phyloP scores from a whole-genome alignment of 2,113 vertebrate species.

The Ameiurus melas region DNA sequence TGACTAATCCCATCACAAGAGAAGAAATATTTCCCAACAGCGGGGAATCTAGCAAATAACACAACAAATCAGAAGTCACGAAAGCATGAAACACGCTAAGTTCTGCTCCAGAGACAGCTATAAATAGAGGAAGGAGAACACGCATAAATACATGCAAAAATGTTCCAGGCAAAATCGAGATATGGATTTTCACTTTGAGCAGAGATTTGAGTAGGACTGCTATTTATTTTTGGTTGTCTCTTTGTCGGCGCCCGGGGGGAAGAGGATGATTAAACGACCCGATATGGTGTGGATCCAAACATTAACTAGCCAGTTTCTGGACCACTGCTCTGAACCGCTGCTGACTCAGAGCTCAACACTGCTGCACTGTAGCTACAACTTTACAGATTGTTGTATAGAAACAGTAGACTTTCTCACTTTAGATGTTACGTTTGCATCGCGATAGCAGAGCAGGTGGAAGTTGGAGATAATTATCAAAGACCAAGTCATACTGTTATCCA shows the following conservation, averaged over 20 bases:
- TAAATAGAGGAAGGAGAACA: neutral
- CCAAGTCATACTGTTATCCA: neutral
- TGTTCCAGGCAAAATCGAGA: constrained; percentile 19
- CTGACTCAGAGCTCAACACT: neutral
- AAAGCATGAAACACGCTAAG: constrained; percentile 31
- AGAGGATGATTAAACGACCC: neutral
- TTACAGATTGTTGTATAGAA: neutral
- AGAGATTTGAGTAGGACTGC: constrained; percentile 5
- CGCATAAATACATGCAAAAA: constrained; percentile 24
- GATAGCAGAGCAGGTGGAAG: neutral
- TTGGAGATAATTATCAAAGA: neutral
- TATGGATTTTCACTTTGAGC: constrained; percentile 21
- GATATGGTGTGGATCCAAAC: constrained; percentile 15
- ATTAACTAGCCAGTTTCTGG: constrained; percentile 38
- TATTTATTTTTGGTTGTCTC: neutral
- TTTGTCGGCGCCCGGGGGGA: neutral
- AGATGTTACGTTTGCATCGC: neutral
- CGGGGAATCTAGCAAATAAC: constrained; percentile 8
- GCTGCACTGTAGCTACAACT: neutral
- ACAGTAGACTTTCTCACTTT: neutral
- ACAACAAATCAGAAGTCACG: constrained; percentile 9
- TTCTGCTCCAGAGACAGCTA: constrained; percentile 32
- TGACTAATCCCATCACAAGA: constrained; percentile 2
- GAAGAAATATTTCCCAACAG: constrained; percentile 25
- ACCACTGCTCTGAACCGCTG: constrained; percentile 8